Evolutionary conservation across 2,113 vertebrate species (phyloP).

Genomic region (Tetrao urogallus): DNA sequence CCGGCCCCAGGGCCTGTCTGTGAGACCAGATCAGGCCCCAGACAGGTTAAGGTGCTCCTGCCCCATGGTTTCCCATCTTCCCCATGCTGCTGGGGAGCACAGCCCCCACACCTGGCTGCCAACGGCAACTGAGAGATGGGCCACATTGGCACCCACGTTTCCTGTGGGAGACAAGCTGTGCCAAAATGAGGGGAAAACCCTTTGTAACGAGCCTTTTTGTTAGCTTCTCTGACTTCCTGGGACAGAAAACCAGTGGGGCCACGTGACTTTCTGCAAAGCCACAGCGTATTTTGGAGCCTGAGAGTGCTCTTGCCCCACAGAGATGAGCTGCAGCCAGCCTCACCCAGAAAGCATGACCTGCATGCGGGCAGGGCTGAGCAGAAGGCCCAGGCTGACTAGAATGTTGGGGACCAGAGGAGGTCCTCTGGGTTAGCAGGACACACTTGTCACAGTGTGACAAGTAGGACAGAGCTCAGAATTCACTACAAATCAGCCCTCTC

Average conservation of each 20-base stretch:
- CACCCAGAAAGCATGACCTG: background rate
- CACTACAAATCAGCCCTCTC: background rate
- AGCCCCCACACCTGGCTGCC: background rate
- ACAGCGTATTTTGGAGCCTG: background rate
- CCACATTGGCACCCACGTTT: background rate
- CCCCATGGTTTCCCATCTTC: background rate
- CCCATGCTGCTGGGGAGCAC: rapidly evolving
- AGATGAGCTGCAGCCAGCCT: background rate
- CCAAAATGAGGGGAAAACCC: slow-evolving; percentile 9
- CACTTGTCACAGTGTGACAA: background rate
- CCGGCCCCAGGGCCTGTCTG: background rate
- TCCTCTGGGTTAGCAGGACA: background rate
- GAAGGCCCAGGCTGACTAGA: background rate
- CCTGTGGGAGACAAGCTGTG: slow-evolving; percentile 27
- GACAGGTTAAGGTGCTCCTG: background rate
- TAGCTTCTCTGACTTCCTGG: background rate
- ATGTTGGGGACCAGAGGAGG: background rate
- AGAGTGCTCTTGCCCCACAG: background rate
- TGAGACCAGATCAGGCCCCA: rapidly evolving
- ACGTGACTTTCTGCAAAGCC: background rate
- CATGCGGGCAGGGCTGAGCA: background rate
- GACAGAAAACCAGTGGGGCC: background rate
- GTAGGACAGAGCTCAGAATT: background rate
- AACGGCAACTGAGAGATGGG: rapidly evolving
- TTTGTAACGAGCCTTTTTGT: background rate